Conservation (phyloP, 2,888 invertebrate genomes). For the Dicycla oo region DNA sequence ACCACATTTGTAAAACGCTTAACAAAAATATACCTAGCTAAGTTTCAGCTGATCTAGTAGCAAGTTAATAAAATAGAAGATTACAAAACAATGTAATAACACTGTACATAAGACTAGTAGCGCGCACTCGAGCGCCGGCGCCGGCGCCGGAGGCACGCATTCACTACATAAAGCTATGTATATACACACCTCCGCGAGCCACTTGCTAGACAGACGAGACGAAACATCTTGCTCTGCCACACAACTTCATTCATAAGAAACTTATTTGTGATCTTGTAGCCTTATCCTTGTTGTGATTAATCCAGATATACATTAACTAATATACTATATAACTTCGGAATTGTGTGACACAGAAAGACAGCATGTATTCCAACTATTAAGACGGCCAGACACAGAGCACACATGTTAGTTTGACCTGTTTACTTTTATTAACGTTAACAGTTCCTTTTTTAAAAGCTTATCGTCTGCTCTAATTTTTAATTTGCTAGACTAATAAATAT, state of each 20-base stretch:
- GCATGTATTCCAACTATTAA: slow-evolving; percentile 53
- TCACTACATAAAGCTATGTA: slow-evolving; percentile 84
- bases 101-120: slow-evolving; percentile 84
- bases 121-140: slow-evolving; percentile 57
- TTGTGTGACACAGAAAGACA: slow-evolving; percentile 39
- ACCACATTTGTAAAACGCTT: slow-evolving; percentile 77
- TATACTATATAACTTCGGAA: background rate
- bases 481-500: no score
- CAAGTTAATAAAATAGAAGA: slow-evolving; percentile 82
- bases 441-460: background rate
- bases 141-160: slow-evolving; percentile 78
- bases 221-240: slow-evolving; percentile 30
- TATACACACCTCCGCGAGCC: slow-evolving; percentile 85
- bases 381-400: background rate
- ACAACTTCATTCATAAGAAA: background rate
- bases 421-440: background rate
- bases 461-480: no score
- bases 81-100: slow-evolving; percentile 85
- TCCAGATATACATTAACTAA: background rate
- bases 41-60: slow-evolving; percentile 75
- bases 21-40: slow-evolving; percentile 88
- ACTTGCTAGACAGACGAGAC: slow-evolving; percentile 75
- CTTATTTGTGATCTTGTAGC: background rate
- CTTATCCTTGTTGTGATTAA: background rate
- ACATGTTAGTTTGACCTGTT: slow-evolving; percentile 9